Evolutionary conservation across 2,113 vertebrate genomes (phyloP), one percentile per base, ranked within the genome.

Genomic region (Hippocampus mohnikei): DNA sequence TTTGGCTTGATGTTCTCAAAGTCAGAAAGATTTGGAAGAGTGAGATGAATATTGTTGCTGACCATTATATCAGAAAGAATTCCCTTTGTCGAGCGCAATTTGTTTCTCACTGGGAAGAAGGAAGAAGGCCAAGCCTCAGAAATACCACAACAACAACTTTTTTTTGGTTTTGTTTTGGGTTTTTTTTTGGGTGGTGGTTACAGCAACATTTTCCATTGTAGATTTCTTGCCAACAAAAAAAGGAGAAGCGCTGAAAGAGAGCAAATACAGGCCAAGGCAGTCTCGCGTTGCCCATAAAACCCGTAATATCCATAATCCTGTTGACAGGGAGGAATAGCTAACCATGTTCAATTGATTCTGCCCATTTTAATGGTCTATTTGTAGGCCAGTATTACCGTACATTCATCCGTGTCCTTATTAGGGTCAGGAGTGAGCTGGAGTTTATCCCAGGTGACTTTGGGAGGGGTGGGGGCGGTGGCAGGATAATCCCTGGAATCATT

Each of bases 11-110:
- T 18, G 48, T 40, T 41, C 46, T 44, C n/a, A 55, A 64, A 75
- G 56, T 67, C 25, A 69, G 50, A 79, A 68, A 60, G 44, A 69
- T 68, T 40, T 70, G 58, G 44, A 75, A 71, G 66, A 74, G 52
- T 66, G 68, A 69, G 50, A 33, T 50, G 13, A 53, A 48, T 56
- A 67, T 63, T 67, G 74, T 66, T 46, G 15, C 79, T 33, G 68
- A 70, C 62, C 70, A 66, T 83, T 73, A 70, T 69, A 70, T 63
- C 72, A 68, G 55, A 64, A 61, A 74, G 23, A 8, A 27, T 41
- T 25, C 15, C 20, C 13, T 58, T 53, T 13, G 15, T 58, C 56
- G 80, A 64, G 18, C 40, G 61, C 73, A 61, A 64, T 64, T 69
- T 75, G 69, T 55, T 69, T 48, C 66, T 40, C 37, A n/a, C 69